Percentiles rank a stretch among this genome's conserved stretches.
These are phyloP conservation scores for Sebastes flavidus DNA, from an alignment of 2,797 vertebrate species.

Conservation along the genomic window DNA sequence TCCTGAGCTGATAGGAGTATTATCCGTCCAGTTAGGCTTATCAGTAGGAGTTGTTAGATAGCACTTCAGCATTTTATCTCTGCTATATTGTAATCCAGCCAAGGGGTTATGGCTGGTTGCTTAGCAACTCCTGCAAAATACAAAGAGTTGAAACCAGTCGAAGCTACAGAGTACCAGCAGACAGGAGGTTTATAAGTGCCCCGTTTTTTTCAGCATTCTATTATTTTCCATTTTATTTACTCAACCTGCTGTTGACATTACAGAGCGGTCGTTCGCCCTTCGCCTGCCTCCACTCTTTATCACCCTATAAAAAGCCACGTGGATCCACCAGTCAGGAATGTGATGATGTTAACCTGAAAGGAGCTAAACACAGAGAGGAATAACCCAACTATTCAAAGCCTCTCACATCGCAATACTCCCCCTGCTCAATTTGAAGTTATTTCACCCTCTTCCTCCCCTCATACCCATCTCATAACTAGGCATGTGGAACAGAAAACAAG, in stretches of 20 bases:
- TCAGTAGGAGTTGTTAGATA: constrained; percentile 54
- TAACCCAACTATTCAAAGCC: constrained; percentile 34
- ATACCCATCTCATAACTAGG: constrained; percentile 49
- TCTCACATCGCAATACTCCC: constrained; percentile 4
- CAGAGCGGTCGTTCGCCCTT: constrained; percentile 17
- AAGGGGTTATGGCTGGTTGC: constrained; percentile 63
- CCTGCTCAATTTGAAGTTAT: constrained; percentile 13
- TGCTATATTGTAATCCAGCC: constrained; percentile 49
- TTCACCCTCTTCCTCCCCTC: constrained; percentile 1
- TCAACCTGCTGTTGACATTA: constrained; percentile 56
- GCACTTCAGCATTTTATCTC: constrained; percentile 52
- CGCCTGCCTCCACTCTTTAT: constrained; percentile 53
- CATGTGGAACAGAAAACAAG: constrained; percentile 74
- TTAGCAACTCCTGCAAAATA: constrained; percentile 70
- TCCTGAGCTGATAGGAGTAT: constrained; percentile 26
- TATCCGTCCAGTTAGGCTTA: constrained; percentile 42
- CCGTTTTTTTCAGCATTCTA: constrained; percentile 25
- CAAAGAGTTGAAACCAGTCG: constrained; percentile 41
- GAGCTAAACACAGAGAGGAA: constrained; percentile 34
- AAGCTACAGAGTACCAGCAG: constrained; percentile 33
- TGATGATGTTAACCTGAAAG: constrained; percentile 43
- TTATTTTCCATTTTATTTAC: constrained; percentile 55
- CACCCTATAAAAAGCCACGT: constrained; percentile 65
- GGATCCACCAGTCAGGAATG: constrained; percentile 64
- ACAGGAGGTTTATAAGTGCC: constrained; percentile 39